These are phyloP conservation scores for Drosophila neotestacea DNA, from an alignment of 2,888 invertebrate species.

Conservation along the genomic window DNA sequence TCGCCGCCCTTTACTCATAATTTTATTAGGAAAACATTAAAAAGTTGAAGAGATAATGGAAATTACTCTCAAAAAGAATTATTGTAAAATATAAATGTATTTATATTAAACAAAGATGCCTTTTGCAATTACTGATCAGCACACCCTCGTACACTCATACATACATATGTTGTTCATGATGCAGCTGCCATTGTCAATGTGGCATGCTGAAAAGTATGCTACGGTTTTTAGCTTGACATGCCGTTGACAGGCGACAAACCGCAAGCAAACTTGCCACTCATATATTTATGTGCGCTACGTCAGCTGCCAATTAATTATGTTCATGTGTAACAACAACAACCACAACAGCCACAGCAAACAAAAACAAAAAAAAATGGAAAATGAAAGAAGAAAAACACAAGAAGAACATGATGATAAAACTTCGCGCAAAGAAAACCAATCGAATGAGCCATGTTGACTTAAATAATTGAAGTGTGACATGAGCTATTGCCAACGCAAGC, in stretches of 20 bases:
- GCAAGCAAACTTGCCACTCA: constrained; percentile 30
- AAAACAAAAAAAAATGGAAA: not conserved
- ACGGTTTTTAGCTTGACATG: constrained; percentile 45
- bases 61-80: no score
- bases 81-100: no score
- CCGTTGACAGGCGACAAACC: constrained; percentile 53
- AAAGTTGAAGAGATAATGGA: no score
- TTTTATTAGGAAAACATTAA: no score
- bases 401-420: constrained; percentile 1
- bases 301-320: constrained; percentile 71
- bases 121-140: no score
- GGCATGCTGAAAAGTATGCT: constrained; percentile 28
- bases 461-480: constrained; percentile 62
- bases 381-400: not conserved
- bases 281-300: constrained; percentile 58
- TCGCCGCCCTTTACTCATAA: no score
- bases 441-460: constrained; percentile 51
- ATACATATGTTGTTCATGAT: not conserved
- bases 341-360: constrained; percentile 9
- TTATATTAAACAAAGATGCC: no score
- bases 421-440: constrained; percentile 26
- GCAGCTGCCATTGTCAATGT: constrained; percentile 17
- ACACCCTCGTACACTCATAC: not conserved
- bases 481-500: constrained; percentile 47
- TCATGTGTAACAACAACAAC: constrained; percentile 11